Evolutionary conservation across 1,140 invertebrate species (phyloP).

Genomic region (Drosophila tropicalis): DNA sequence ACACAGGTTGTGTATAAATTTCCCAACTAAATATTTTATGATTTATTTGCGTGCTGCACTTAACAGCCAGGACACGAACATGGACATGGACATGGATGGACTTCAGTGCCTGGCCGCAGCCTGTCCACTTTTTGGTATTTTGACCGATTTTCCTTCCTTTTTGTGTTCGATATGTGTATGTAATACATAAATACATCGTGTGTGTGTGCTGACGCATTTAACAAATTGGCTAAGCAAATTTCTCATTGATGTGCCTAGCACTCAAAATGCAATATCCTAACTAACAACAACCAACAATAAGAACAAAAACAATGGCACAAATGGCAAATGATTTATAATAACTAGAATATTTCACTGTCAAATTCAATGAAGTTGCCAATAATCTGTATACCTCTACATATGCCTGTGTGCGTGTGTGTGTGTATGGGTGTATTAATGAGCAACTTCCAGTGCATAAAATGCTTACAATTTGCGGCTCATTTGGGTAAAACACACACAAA

Average conservation of each 20-base stretch:
- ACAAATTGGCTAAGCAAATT: constrained; percentile 64
- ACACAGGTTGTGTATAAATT: constrained; percentile 45
- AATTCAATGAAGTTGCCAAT: constrained; percentile 58
- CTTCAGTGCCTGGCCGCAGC: constrained; percentile 1
- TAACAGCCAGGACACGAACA: constrained; percentile 41
- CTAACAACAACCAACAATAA: constrained; percentile 10
- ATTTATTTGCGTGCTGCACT: constrained; percentile 62
- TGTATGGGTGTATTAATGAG: constrained; percentile 34
- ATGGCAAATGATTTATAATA: constrained; percentile 60
- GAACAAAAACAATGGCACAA: constrained; percentile 5
- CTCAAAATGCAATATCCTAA: constrained; percentile 36
- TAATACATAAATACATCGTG: background rate
- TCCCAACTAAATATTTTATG: constrained; percentile 61
- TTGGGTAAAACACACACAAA: constrained; percentile 1
- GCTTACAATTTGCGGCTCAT: constrained; percentile 47
- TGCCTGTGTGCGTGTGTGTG: constrained; percentile 5
- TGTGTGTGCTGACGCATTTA: constrained; percentile 44
- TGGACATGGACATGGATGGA: constrained; percentile 11
- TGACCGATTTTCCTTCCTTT: constrained; percentile 23
- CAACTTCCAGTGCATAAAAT: constrained; percentile 31
- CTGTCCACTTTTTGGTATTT: constrained; percentile 11
- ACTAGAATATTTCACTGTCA: constrained; percentile 60
- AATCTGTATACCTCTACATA: background rate
- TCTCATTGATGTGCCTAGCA: constrained; percentile 56
- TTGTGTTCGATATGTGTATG: background rate